Evolutionary conservation across 2,797 vertebrate genomes (phyloP).

Genomic region (Alca torda): DNA sequence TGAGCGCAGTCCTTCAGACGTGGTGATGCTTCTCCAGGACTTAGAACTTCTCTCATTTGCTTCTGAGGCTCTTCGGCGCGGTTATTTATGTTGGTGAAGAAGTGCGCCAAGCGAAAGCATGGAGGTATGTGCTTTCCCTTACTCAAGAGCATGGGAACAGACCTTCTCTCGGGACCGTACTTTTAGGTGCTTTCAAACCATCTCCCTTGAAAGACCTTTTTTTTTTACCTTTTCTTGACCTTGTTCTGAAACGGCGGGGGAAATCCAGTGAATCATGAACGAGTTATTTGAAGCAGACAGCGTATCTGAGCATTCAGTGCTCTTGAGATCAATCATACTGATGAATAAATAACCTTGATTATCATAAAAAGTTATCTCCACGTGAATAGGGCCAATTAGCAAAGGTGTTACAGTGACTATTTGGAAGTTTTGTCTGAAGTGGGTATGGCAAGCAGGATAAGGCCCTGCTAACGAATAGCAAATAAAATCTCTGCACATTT

Average conservation of each 20-base stretch:
- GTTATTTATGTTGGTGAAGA: not conserved
- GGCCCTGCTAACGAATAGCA: not conserved
- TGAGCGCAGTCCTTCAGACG: accelerated
- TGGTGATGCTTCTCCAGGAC: not conserved
- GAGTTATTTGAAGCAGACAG: not conserved
- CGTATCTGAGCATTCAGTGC: not conserved
- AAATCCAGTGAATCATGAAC: not conserved
- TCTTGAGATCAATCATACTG: not conserved
- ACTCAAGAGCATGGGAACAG: not conserved
- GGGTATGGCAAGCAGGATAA: not conserved
- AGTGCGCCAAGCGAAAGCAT: not conserved
- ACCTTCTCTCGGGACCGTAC: not conserved
- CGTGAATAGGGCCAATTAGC: not conserved
- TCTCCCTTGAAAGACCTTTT: not conserved
- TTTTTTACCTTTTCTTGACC: not conserved
- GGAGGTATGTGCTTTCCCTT: not conserved
- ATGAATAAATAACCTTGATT: not conserved
- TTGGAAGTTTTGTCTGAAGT: not conserved
- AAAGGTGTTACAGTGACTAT: not conserved
- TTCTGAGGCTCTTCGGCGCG: not conserved
- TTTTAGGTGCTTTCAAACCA: not conserved
- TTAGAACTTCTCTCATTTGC: not conserved
- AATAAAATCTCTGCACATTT: accelerated
- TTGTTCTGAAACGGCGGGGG: not conserved
- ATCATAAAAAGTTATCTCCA: not conserved